Evolutionary conservation across 2,797 vertebrate species (phyloP), one percentile per base, ranked within the genome.

Genomic region (Remorina albescens): DNA sequence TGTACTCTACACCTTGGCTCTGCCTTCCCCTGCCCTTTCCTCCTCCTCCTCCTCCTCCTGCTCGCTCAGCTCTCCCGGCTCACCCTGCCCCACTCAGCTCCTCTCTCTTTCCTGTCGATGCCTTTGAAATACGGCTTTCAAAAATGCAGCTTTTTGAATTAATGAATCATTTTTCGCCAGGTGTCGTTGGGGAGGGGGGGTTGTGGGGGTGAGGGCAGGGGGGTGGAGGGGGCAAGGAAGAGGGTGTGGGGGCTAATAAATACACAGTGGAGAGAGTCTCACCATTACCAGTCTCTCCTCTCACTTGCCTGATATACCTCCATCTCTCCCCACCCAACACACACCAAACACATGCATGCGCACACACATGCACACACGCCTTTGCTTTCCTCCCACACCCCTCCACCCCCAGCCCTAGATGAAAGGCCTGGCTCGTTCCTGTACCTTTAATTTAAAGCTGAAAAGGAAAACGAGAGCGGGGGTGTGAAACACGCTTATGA

Each of bases 91-190:
- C 89, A 89, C 90, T 91, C 89, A 86, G 87, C 90, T 90, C 84
- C 86, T 85, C 89, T 91, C 88, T 86, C 84, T 85, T 89, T 87
- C 86, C 88, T 80, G 89, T 85, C 87, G 82, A 91, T 91, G 92
- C 92, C 96, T 97, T 96, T 96, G 95, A 95, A 95, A 95, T 94
- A 80, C 91, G 90, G 91, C 92, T 95, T 95, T 96, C 91, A 94
- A 92, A 95, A 95, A 95, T 89, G 88, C 92, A 91, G 93, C 91
- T 90, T 95, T 93, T 94, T 95, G 94, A 96, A 95, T 94, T 95
- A 94, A 94, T 94, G 94, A 95, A 94, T 95, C 94, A 96, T 95
- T 95, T 96, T 92, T 95, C 89, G 91, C 95, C 95, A 94, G 91
- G 95, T 95, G 94, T 95, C 90, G 88, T 88, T 75, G 80, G 75